Evolutionary conservation across 2,113 vertebrate genomes (phyloP), one percentile per base, ranked within the genome.

Genomic region (Ophthalmolycus amberensis): DNA sequence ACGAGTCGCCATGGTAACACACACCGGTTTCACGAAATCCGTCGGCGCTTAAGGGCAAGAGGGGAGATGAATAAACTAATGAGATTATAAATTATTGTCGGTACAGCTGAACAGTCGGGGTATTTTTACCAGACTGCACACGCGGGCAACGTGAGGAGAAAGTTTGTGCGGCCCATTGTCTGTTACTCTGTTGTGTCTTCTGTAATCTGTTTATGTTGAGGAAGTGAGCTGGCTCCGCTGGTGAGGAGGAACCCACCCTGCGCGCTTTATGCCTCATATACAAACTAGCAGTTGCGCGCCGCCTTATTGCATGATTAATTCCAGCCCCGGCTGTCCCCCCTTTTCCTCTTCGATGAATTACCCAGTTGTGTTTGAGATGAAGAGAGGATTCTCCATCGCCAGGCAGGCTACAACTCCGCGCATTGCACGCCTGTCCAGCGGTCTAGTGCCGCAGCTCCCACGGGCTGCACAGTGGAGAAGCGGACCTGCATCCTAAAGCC

Each of bases 401-500:
- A 87, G 94, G 74, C 62, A 91, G 93, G 84, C 87, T 77, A 82
- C 91, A 92, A 90, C 86, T 88, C 90, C 88, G 90, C 85, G 79
- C 89, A 56, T 80, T 34, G 80, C 75, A 32, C 83, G 82, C 83
- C 77, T 63, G 89, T 71, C 84, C 86, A 83, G 89, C 94, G 84
- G 85, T 83, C 86, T 93, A 84, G 89, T 95, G 94, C 95, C 95
- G 96, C 96, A 95, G 95, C 96, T 94, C 90, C 85, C 94, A 92
- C 92, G 83, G 94, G 94, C 94, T 92, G 93, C 95, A 90, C 94
- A 91, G 93, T 82, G 84, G 85, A 90, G 85, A 94, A 94, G 95
- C 95, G 95, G 96, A 96, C 96, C 96, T 96, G 97, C 96, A 96
- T 98, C 95, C 96, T 95, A 96, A 97, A 91, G 96, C 96, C 94